phyloP scores from a whole-genome alignment of 2,113 vertebrate genomes.

The Alaudala cheleensis region DNA sequence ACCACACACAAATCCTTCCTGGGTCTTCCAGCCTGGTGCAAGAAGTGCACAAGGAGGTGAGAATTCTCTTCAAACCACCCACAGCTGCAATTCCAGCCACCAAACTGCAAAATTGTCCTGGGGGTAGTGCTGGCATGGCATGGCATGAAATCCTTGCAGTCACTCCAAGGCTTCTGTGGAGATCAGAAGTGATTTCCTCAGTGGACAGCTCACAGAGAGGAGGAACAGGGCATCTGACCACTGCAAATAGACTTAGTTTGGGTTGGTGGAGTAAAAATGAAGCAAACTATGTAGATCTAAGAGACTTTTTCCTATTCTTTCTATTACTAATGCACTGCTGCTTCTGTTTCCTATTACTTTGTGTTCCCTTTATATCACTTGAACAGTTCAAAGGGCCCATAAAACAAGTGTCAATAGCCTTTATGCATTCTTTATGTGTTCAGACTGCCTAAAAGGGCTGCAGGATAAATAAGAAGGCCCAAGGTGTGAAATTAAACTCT shows the following conservation, averaged over 20 bases:
- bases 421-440: background rate
- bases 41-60: background rate
- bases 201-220: fast-evolving
- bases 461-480: background rate
- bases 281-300: background rate
- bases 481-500: conserved; percentile 1
- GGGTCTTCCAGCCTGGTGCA: background rate
- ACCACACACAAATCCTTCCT: background rate
- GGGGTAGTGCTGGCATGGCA: background rate
- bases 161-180: background rate
- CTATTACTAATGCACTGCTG: background rate
- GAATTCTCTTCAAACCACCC: background rate
- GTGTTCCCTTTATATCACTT: background rate
- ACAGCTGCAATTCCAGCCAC: background rate
- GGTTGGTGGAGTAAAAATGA: background rate
- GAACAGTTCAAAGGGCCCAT: background rate
- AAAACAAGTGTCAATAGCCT: background rate
- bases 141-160: background rate
- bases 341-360: background rate
- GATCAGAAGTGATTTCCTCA: background rate
- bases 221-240: background rate
- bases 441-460: background rate
- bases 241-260: background rate
- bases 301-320: background rate
- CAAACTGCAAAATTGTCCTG: background rate